These are phyloP conservation scores for Pseudomyrmex dendroicus DNA, from an alignment of 1,140 invertebrate species.

Conservation along the genomic window DNA sequence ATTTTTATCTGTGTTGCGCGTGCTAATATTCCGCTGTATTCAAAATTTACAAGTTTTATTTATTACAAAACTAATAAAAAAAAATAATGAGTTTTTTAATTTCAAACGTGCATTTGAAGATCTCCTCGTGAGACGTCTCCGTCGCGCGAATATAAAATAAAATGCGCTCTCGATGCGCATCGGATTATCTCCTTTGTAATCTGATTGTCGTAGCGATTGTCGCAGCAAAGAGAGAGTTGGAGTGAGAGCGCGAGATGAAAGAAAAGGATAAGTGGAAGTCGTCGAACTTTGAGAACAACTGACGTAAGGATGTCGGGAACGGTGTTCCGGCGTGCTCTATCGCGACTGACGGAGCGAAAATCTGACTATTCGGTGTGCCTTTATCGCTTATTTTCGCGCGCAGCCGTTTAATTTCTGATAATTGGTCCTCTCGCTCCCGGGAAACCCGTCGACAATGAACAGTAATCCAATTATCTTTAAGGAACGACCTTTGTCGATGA, in stretches of 20 bases:
- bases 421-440: slow-evolving; percentile 53
- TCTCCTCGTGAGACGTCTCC: too few species aligned
- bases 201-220: slow-evolving; percentile 29
- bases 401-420: slow-evolving; percentile 62
- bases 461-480: slow-evolving; percentile 46
- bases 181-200: slow-evolving; percentile 20
- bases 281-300: slow-evolving; percentile 11
- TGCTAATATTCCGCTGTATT: not conserved
- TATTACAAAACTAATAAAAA: too few species aligned
- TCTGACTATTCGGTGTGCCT: slow-evolving; percentile 27
- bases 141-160: not conserved
- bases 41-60: not conserved
- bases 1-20: not conserved
- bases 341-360: slow-evolving; percentile 42
- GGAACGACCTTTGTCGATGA: slow-evolving; percentile 21
- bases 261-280: slow-evolving; percentile 19
- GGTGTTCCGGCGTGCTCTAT: slow-evolving; percentile 41
- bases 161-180: slow-evolving; percentile 1
- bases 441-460: slow-evolving; percentile 44
- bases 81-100: not conserved
- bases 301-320: not conserved
- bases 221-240: too few species aligned
- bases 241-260: not conserved
- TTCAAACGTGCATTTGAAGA: not conserved
- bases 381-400: slow-evolving; percentile 47